Conservation (phyloP, 2,888 invertebrate genomes). For the Drosophila fungiperda region DNA sequence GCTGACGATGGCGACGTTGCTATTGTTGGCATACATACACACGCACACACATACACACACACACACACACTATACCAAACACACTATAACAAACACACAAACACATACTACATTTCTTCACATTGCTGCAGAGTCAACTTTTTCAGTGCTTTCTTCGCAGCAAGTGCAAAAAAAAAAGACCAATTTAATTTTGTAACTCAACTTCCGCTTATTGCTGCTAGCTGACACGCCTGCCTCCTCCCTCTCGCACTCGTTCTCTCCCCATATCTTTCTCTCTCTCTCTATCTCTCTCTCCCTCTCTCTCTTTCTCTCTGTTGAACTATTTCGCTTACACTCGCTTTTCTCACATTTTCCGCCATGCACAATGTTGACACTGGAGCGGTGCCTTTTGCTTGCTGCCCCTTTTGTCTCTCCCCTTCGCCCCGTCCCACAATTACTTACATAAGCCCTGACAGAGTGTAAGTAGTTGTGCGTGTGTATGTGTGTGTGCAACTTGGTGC, state of each 20-base stretch:
- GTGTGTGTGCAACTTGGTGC: slow-evolving; percentile 48
- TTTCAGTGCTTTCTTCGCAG: slow-evolving; percentile 38
- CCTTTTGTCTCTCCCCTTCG: slow-evolving; percentile 15
- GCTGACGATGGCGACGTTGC: slow-evolving; percentile 65
- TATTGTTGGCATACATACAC: slow-evolving; percentile 61
- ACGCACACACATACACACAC: slow-evolving; percentile 13
- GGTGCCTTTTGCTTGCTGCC: slow-evolving; percentile 57
- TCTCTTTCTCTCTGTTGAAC: slow-evolving; percentile 15
- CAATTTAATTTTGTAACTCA: slow-evolving; percentile 81
- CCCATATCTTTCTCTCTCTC: not conserved
- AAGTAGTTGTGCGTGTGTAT: slow-evolving; percentile 10
- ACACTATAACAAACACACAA: not conserved
- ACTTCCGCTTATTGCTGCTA: slow-evolving; percentile 72
- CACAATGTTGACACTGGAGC: slow-evolving; percentile 76
- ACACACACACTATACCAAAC: slow-evolving; percentile 11
- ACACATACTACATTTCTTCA: slow-evolving; percentile 3
- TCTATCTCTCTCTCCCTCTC: not conserved
- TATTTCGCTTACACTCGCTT: slow-evolving; percentile 48
- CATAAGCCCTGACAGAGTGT: slow-evolving; percentile 61
- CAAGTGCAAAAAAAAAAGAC: slow-evolving; percentile 62
- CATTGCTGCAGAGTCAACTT: slow-evolving; percentile 54
- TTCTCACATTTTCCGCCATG: slow-evolving; percentile 72
- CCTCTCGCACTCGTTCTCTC: not conserved
- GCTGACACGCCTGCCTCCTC: slow-evolving; percentile 50
- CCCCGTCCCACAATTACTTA: slow-evolving; percentile 43